phyloP scores from a whole-genome alignment of 2,113 vertebrate genomes.

The Stomatorhinus ivindoensis region DNA sequence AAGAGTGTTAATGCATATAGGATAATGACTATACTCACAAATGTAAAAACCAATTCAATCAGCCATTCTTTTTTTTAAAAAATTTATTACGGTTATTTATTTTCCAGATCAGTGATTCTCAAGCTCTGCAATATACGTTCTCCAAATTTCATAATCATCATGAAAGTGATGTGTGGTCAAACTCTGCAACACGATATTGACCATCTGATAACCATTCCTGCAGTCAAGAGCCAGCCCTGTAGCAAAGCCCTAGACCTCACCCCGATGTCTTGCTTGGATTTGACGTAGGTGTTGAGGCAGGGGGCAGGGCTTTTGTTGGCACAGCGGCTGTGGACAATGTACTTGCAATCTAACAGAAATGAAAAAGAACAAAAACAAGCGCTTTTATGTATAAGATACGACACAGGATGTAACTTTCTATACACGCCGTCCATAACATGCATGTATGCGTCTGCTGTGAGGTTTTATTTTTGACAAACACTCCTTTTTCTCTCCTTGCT shows the following conservation, averaged over 20 bases:
- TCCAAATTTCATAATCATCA: neutral
- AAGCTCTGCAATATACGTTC: neutral
- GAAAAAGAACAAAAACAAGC: neutral
- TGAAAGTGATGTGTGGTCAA: neutral
- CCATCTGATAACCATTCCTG: neutral
- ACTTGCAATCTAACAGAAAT: conserved; percentile 71
- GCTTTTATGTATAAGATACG: neutral
- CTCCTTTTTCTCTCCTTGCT: conserved; percentile 30
- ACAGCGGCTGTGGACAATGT: conserved; percentile 78
- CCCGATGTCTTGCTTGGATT: conserved; percentile 70
- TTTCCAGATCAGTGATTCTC: neutral
- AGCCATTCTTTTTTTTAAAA: neutral
- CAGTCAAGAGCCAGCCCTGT: neutral
- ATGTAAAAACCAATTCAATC: neutral
- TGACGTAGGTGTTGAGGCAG: conserved; percentile 79
- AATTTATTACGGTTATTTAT: neutral
- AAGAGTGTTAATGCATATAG: neutral
- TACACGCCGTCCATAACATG: neutral
- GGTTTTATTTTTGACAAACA: neutral
- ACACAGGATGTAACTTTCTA: neutral
- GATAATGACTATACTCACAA: neutral
- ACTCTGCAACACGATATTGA: neutral
- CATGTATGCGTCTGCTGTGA: neutral
- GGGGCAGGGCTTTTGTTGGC: conserved; percentile 70
- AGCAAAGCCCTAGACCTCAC: conserved; percentile 56